Conservation (phyloP, 2,113 vertebrate species). For the Plecotus auritus region DNA sequence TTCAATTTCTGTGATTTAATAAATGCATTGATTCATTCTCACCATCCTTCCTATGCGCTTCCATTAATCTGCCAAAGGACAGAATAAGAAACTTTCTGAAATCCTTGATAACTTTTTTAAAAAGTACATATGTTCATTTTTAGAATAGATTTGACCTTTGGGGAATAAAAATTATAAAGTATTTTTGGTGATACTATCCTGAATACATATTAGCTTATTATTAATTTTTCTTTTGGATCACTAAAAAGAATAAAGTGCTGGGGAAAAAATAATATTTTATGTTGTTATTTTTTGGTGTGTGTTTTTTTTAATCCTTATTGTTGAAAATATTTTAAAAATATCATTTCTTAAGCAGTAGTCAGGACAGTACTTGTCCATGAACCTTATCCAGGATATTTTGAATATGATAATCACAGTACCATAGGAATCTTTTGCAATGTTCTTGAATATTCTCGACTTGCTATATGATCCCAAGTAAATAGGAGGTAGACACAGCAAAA, state of each 20-base stretch:
- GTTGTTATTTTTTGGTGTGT: no score
- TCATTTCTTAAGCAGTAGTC: background rate
- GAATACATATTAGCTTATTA: background rate
- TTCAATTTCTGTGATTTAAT: conserved; percentile 9
- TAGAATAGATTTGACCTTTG: background rate
- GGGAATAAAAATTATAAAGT: background rate
- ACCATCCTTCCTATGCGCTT: background rate
- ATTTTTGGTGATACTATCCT: background rate
- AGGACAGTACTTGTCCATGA: background rate
- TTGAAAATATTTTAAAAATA: background rate
- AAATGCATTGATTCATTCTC: conserved; percentile 1
- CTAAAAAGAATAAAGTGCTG: background rate
- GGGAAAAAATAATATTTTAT: no score
- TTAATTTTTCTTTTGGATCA: background rate
- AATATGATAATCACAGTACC: background rate
- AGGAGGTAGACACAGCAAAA: background rate
- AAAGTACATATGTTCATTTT: background rate
- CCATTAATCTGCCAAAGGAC: background rate
- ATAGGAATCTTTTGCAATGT: background rate
- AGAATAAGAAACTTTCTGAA: conserved; percentile 19
- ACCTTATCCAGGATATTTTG: background rate
- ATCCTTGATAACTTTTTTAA: background rate
- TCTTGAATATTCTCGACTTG: background rate
- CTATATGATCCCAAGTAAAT: background rate
- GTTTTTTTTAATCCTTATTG: no score